Base-by-base conservation (phyloP, 1,140 invertebrate species). In the Lucilia sericata region DNA sequence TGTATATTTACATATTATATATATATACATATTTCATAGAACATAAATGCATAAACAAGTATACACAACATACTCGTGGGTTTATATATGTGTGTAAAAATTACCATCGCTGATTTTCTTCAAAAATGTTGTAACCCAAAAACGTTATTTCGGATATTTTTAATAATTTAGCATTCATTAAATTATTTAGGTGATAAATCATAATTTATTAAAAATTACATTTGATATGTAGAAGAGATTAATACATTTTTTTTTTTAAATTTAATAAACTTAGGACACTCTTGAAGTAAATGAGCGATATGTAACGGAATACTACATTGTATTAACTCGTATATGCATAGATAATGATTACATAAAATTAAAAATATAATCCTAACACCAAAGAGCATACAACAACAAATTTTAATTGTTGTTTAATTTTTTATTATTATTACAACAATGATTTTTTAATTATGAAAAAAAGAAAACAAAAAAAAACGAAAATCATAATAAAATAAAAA, bases 321-420 rank as follows among this genome's bases (percentile, higher is more conserved):
- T 42, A 60, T 60, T n/a, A 17, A 60, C 55, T 60, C n/a, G 14
- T 17, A 60, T 3, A 30, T 30, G 25, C 55, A 60, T 60, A 70
- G 65, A 70, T 70, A 70, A 70, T n/a, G 19, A 70, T 70, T 70
- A 70, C 65, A 70, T 70, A 70, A 70, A 70, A 70, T 70, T 70
- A 19, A 70, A 70, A n/a, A 60, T 42, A 70, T 70, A 70, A 70
- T 70, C 65, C 65, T 70, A 70, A 70, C 65, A 70, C 65, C 65
- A 70, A 70, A 70, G 14, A 60, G 55, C 65, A 70, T 55, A 70
- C 65, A 21, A 70, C n/a, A 70, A 70, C 13, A 19, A 70, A 70
- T 70, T 19, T 19, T 21, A 70, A 70, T 70, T 70, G 65, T 70
- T 70, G n/a, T 60, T 60, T 60, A n/a, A 70, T 70, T 70, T 21